Base-by-base conservation (phyloP, 2,888 invertebrate species). In the Nineta flava region DNA sequence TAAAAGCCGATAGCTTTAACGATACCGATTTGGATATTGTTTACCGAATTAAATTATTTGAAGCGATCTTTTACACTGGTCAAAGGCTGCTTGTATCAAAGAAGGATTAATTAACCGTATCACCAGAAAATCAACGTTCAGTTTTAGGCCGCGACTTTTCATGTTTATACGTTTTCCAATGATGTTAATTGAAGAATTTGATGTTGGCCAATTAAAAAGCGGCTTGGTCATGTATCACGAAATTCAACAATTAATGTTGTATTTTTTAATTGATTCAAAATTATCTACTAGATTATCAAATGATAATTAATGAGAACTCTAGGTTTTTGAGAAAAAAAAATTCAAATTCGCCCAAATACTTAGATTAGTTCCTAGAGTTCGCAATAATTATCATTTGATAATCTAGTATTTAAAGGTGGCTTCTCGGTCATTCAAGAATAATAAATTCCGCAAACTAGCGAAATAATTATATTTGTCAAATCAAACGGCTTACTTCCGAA, bases 131-230 rank as follows among this genome's bases (percentile, higher is more conserved):
- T 64, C 82, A 83, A 60, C 68, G 86, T 53, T 65, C 69, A 52
- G 79, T 83, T 1, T 67, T 88, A 0, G 84, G 83, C 0, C 63
- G 75, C 47, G 82, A 85, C 1, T 85, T 1, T 73, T 88, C 55
- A 74, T 77, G 35, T 73, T 86, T 1, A 81, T 90, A 49, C 70
- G 88, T 26, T 88, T 87, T 62, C 87, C 88, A 0, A 65, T 87
- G 17, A 90, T 90, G 87, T 81, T 83, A 0, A 80, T 86, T 1
- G 87, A 88, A 62, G 88, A 90, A 63, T 90, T 90, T 64, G 87
- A 85, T 0, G 74, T 76, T 63, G 83, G 81, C 1, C 80, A 82
- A 0, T 83, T 84, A 0, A 82, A 83, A 58, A 81, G 83, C 56
- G 82, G 83, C 0, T 69, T 88, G 21, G 68, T 88, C 1, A 79